Base-by-base conservation (phyloP, 2,797 vertebrate genomes). In the Cryptoprocta ferox region DNA sequence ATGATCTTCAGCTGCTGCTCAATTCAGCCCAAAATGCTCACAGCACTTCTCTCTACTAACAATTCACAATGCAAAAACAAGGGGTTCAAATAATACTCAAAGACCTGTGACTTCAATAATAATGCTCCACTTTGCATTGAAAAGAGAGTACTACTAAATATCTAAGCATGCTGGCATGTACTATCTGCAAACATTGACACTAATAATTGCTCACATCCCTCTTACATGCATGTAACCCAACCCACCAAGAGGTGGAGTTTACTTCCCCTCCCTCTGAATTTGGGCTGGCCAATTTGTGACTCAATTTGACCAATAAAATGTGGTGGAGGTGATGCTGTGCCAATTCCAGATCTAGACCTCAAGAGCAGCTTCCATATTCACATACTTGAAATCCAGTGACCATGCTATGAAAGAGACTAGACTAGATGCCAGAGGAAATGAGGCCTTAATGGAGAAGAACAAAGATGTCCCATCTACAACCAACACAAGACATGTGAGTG, bases 41-140 rank as follows among this genome's bases (percentile, higher is more conserved):
- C 18, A 65, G 65, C 8, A 24, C 9, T 89, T 76, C 87, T 92
- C 50, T 90, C 66, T 84, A 66, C 28, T 90, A 81, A 80, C 48
- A 95, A 95, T 56, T 88, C 81, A 80, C 26, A 80, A 76, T 75
- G 89, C 65, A 92, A 96, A 80, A 80, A 26, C 15, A 65, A 89
- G 89, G 5, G 1, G 8, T 75, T 93, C 73, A 86, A 70, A 56
- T 75, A 83, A 84, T 88, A 76, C 37, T 70, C 81, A 56, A 85
- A 89, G 35, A 39, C 56, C 50, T 70, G 42, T 8, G 37, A 87
- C 63, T 83, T 75, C 13, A 61, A 53, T 90, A 88, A 48, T 14
- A 66, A 92, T 79, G 8, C 4, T 45, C 48, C 66, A 63, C 30
- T 66, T 95, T 37, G 59, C 42, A 92, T 3, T 61, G 61, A 68